Conservation (phyloP, 1,140 invertebrate species). For the Liolophura sinensis region DNA sequence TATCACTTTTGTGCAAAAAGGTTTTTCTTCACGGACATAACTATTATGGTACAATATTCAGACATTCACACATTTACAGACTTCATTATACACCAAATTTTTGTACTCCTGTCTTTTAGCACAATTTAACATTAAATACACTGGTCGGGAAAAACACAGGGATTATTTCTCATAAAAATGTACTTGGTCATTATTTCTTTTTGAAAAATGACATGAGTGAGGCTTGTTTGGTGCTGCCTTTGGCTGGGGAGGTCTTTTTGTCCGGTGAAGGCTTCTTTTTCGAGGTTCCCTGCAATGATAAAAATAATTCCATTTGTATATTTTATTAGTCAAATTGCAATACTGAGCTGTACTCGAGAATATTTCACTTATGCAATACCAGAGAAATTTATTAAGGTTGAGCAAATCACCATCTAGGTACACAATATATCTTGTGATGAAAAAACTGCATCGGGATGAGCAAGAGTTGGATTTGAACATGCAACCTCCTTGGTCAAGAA, state of each 20-base stretch:
- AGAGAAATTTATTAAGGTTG: no score
- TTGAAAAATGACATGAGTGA: slow-evolving; percentile 46
- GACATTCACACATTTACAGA: no score
- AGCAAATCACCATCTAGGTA: background rate
- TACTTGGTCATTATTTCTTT: slow-evolving; percentile 30
- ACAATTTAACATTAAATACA: no score
- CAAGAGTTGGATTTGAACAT: background rate
- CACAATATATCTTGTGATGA: background rate
- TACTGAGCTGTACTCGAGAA: background rate
- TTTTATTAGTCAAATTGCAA: background rate
- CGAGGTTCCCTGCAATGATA: slow-evolving; percentile 18
- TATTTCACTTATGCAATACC: no score
- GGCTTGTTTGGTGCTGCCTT: slow-evolving; percentile 35
- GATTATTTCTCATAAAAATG: no score
- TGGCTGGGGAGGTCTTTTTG: slow-evolving; percentile 29
- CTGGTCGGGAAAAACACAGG: no score
- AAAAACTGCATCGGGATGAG: background rate
- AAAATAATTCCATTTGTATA: background rate
- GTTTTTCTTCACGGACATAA: no score
- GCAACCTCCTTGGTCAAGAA: background rate
- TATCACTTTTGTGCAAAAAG: no score
- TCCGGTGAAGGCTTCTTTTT: slow-evolving; percentile 32
- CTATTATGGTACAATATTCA: no score
- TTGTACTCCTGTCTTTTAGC: no score
- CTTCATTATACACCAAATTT: no score